Conservation (phyloP, 2,888 invertebrate species). For the Dicranocentrus wangi region DNA sequence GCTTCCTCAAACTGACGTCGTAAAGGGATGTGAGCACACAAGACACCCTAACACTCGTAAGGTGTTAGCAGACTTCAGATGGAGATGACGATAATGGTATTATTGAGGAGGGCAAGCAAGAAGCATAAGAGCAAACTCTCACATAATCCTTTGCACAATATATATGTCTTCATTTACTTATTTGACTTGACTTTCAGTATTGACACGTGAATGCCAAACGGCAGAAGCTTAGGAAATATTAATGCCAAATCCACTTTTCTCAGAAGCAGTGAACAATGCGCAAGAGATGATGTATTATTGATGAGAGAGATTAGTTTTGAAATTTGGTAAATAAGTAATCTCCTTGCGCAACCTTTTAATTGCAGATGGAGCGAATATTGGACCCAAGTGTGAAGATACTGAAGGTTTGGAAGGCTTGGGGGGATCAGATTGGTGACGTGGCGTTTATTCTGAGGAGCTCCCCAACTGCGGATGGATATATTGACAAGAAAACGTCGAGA, state of each 20-base stretch:
- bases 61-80: no score
- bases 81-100: no score
- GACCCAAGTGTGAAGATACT: constrained; percentile 83
- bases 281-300: no score
- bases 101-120: no score
- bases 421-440: constrained; percentile 81
- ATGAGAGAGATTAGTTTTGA: not conserved
- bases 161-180: no score
- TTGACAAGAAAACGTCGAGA: constrained; percentile 65
- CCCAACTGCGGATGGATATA: constrained; percentile 67
- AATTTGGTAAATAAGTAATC: not conserved
- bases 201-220: not conserved
- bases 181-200: not conserved
- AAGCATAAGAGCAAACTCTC: no score
- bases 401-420: constrained; percentile 88
- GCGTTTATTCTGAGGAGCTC: constrained; percentile 64
- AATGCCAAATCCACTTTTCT: no score
- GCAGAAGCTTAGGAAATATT: not conserved
- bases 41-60: no score
- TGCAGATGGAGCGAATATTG: constrained; percentile 79
- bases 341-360: not conserved
- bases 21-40: not conserved
- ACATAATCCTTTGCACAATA: no score
- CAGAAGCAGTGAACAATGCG: not conserved
- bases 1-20: not conserved